Percentiles rank a stretch among this genome's conserved stretches.
Evolutionary conservation across 2,888 invertebrate species (phyloP).

Genomic region (Drosophila affinis): DNA sequence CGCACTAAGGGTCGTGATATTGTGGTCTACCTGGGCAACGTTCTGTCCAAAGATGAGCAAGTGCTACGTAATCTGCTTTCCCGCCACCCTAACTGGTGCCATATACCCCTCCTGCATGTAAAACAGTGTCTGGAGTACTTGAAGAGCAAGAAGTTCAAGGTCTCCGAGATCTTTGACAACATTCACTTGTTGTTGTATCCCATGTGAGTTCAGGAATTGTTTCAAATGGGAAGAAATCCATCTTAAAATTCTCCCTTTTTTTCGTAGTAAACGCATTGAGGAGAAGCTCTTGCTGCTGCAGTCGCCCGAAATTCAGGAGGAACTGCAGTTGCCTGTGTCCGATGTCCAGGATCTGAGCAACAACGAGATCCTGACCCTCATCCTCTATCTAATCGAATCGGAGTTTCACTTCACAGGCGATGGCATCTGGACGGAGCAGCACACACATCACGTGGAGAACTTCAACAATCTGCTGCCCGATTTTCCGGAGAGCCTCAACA

Average conservation of each 20-base stretch:
- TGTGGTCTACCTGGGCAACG: slow-evolving; percentile 82
- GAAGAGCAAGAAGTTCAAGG: slow-evolving; percentile 84
- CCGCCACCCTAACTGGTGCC: slow-evolving; percentile 87
- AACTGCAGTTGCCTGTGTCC: slow-evolving; percentile 69
- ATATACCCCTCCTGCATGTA: slow-evolving; percentile 86
- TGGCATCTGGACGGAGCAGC: slow-evolving; percentile 87
- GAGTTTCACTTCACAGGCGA: slow-evolving; percentile 90
- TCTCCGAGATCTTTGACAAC: slow-evolving; percentile 86
- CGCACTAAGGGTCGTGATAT: slow-evolving; percentile 84
- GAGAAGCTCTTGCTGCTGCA: slow-evolving; percentile 77
- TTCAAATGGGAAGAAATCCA: not conserved
- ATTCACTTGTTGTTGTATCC: slow-evolving; percentile 89
- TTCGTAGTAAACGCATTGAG: slow-evolving; percentile 80
- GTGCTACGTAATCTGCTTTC: slow-evolving; percentile 83
- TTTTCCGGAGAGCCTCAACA: slow-evolving; percentile 81
- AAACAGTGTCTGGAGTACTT: slow-evolving; percentile 86
- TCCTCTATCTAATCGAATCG: slow-evolving; percentile 89
- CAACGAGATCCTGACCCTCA: slow-evolving; percentile 86
- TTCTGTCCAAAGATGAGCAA: slow-evolving; percentile 76
- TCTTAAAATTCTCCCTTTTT: not conserved
- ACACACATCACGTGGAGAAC: slow-evolving; percentile 81
- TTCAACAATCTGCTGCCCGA: slow-evolving; percentile 82
- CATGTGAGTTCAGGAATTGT: slow-evolving; percentile 84
- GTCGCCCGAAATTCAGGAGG: slow-evolving; percentile 60
- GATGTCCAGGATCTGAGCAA: slow-evolving; percentile 83